phyloP scores from a whole-genome alignment of 1,140 invertebrate genomes.

The Bombus fervidus region DNA sequence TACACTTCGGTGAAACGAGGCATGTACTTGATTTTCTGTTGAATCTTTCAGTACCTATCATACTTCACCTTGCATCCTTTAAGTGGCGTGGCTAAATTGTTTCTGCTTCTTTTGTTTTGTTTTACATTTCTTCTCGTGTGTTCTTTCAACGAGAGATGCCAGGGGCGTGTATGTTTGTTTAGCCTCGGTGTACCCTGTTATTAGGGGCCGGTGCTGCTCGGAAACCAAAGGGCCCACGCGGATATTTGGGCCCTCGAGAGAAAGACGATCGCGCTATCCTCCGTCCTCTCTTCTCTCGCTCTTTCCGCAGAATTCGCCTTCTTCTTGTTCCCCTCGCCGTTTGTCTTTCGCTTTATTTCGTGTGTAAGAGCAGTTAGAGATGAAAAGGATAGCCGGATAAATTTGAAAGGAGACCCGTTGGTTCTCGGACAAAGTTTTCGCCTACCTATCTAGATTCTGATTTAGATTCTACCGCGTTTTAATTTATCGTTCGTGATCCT shows the following conservation, averaged over 20 bases:
- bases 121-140: constrained; percentile 67
- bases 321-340: not conserved
- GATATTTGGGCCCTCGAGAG: constrained; percentile 61
- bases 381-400: constrained; percentile 50
- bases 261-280: constrained; percentile 64
- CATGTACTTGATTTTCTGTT: constrained; percentile 8
- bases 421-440: constrained; percentile 4
- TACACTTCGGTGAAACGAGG: not conserved
- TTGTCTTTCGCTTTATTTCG: constrained; percentile 9
- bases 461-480: constrained; percentile 57
- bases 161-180: constrained; percentile 82
- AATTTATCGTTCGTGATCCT: constrained; percentile 64
- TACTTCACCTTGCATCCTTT: constrained; percentile 38
- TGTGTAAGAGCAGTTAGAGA: constrained; percentile 44
- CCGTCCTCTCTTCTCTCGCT: constrained; percentile 41
- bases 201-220: constrained; percentile 74
- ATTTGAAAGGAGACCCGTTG: constrained; percentile 37
- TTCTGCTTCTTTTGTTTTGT: constrained; percentile 27
- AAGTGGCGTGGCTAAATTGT: constrained; percentile 55
- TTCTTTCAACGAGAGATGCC: constrained; percentile 79
- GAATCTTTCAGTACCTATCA: constrained; percentile 35
- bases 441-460: constrained; percentile 48
- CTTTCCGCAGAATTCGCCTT: not conserved
- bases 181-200: constrained; percentile 80
- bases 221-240: constrained; percentile 72